Conservation (phyloP, 23 tunicate genomes). For the Phallusia fumigata region DNA sequence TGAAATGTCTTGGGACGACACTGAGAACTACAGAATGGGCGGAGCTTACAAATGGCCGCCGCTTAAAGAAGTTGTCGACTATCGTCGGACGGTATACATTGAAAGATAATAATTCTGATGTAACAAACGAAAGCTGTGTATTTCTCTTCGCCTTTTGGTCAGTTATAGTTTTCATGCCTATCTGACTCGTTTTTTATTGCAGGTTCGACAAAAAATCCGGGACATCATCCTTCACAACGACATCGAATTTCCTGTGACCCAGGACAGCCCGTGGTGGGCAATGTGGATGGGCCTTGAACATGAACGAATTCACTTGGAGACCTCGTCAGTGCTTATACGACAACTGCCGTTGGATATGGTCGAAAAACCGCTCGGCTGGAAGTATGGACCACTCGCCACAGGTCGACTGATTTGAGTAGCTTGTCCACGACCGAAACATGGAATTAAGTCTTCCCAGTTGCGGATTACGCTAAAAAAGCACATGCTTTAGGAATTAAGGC, state of each 20-base stretch:
- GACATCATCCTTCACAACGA: slow-evolving; percentile 44
- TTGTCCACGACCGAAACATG: too few relatives aligned
- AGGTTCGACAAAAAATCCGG: slow-evolving; percentile 70
- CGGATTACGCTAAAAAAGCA: too few relatives aligned
- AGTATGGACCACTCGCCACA: slow-evolving; percentile 51
- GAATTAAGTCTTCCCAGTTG: too few relatives aligned
- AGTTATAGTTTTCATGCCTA: too few relatives aligned
- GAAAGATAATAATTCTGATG: too few relatives aligned
- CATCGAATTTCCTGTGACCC: slow-evolving; percentile 53
- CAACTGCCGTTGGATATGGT: slow-evolving; percentile 80
- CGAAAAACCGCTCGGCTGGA: slow-evolving; percentile 68
- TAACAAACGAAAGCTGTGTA: too few relatives aligned
- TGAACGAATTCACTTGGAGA: slow-evolving; percentile 87
- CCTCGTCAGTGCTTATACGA: slow-evolving; percentile 80
- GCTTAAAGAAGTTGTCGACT: slow-evolving; percentile 56
- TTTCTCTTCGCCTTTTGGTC: too few relatives aligned
- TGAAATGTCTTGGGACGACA: slow-evolving; percentile 97
- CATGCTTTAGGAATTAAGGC: too few relatives aligned
- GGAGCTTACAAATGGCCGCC: slow-evolving; percentile 88
- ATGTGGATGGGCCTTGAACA: slow-evolving; percentile 88
- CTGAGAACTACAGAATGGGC: slow-evolving; percentile 92
- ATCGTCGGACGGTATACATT: slow-evolving; percentile 70
- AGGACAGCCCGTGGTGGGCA: slow-evolving; percentile 79
- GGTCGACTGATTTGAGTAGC: slow-evolving; percentile 14
- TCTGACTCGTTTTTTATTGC: not conserved